A percentile compares a stretch with the other conserved stretches of the same genome.
These are phyloP conservation scores for Eupithecia inturbata DNA, from an alignment of 2,888 invertebrate genomes.

Conservation along the genomic window DNA sequence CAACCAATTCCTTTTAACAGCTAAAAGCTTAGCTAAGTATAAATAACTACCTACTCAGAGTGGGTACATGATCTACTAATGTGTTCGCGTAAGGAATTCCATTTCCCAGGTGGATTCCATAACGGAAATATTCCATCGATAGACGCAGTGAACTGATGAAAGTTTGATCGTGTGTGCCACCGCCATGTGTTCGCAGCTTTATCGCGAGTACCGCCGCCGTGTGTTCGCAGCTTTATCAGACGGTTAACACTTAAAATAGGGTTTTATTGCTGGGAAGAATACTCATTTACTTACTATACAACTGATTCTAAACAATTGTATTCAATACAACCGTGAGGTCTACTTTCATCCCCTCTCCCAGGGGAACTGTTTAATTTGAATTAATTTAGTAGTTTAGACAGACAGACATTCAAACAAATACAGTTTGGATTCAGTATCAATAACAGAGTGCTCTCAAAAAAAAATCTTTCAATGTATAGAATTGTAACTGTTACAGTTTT, in stretches of 20 bases:
- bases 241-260: not conserved
- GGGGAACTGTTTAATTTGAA: no score
- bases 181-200: not conserved
- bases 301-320: not conserved
- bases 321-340: not conserved
- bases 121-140: constrained; percentile 5
- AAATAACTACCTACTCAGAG: not conserved
- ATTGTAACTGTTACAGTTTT: no score
- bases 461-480: no score
- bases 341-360: no score
- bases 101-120: not conserved
- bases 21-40: not conserved
- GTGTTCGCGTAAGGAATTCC: not conserved
- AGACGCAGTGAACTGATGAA: not conserved
- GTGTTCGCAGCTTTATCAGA: not conserved
- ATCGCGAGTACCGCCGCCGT: not conserved
- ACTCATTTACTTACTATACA: not conserved
- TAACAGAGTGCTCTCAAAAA: no score
- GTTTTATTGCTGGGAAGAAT: not conserved
- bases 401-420: no score
- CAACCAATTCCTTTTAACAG: not conserved
- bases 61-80: not conserved
- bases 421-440: no score
- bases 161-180: not conserved
- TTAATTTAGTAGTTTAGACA: no score